phyloP scores from a whole-genome alignment of 2,797 vertebrate genomes.

The Alca torda region DNA sequence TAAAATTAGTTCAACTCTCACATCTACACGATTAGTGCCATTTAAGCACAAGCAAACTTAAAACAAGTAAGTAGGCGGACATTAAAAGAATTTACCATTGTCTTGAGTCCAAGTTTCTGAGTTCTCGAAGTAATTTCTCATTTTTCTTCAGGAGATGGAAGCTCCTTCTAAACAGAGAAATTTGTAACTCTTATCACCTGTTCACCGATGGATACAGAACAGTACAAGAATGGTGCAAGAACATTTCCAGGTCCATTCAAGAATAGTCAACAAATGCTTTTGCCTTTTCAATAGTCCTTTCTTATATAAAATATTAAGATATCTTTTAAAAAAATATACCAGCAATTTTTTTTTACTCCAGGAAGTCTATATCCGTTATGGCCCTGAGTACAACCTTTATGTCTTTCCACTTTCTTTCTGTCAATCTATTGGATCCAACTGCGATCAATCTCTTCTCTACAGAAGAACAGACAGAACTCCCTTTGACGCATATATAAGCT shows the following conservation, averaged over 20 bases:
- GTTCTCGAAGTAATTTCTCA: constrained; percentile 95
- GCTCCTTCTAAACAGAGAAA: constrained; percentile 86
- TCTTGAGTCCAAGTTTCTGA: constrained; percentile 96
- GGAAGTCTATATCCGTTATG: neutral
- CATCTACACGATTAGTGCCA: neutral
- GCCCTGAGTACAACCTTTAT: neutral
- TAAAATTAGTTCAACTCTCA: neutral
- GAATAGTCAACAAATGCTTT: neutral
- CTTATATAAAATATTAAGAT: constrained; percentile 50
- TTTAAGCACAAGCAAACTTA: neutral
- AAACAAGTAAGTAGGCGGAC: neutral
- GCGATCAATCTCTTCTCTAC: neutral
- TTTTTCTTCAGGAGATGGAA: constrained; percentile 99
- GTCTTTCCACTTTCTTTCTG: neutral
- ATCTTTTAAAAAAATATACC: constrained; percentile 23
- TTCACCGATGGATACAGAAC: constrained; percentile 40
- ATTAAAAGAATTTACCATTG: constrained; percentile 86
- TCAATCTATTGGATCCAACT: neutral
- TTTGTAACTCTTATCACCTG: constrained; percentile 62
- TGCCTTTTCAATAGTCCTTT: constrained; percentile 48
- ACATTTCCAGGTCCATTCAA: constrained; percentile 46
- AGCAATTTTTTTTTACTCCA: constrained; percentile 1
- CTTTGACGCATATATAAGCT: neutral
- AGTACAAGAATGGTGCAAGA: constrained; percentile 1
- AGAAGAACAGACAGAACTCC: neutral